These are phyloP conservation scores for Matsumurasca onukii DNA, from an alignment of 1,140 invertebrate species.

Conservation along the genomic window DNA sequence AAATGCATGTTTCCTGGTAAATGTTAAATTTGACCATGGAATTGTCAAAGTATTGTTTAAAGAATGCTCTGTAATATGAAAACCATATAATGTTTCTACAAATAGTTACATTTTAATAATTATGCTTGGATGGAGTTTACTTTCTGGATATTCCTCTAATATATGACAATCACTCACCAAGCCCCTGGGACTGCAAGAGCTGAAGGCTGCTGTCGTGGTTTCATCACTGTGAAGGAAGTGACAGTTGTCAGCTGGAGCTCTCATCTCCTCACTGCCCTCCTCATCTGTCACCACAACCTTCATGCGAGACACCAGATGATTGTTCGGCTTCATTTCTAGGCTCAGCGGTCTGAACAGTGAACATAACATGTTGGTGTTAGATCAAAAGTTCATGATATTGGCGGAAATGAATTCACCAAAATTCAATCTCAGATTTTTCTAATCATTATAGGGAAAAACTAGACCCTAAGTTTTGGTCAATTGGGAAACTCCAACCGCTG, in stretches of 20 bases:
- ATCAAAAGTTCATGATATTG: background rate
- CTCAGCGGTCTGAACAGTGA: constrained; percentile 28
- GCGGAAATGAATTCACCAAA: background rate
- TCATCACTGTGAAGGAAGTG: constrained; percentile 54
- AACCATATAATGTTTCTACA: no score
- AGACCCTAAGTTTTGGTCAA: no score
- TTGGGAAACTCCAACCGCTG: no score
- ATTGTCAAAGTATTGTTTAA: no score
- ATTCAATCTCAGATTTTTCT: no score
- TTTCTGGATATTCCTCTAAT: no score
- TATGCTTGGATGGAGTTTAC: no score
- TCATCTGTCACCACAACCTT: constrained; percentile 50
- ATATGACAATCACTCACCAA: constrained; percentile 50
- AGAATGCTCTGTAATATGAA: no score
- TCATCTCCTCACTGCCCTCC: constrained; percentile 41
- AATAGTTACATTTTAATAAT: no score
- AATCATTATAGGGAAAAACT: no score
- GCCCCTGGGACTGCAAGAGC: constrained; percentile 50
- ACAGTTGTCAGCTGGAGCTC: constrained; percentile 46
- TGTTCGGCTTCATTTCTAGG: constrained; percentile 49
- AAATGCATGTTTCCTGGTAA: no score
- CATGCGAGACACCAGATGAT: constrained; percentile 51
- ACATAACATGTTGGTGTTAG: background rate
- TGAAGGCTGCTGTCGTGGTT: constrained; percentile 53
- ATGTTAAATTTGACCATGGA: no score